Percentiles rank a stretch among this genome's conserved stretches.
Conservation (phyloP, 2,797 vertebrate species). For the Squalus acanthias region DNA sequence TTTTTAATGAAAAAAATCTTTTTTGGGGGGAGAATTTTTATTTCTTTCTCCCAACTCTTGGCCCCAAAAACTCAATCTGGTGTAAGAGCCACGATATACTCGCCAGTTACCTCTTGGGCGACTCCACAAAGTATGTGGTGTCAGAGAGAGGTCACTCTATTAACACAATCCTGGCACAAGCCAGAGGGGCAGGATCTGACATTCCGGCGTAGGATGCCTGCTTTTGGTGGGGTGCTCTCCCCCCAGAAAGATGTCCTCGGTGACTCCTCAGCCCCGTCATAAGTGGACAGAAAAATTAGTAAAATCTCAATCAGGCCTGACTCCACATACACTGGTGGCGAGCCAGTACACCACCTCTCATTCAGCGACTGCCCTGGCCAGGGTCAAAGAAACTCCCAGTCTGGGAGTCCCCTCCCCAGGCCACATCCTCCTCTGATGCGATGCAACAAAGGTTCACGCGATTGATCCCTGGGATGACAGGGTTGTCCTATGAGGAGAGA, state of each 20-base stretch:
- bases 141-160: background rate
- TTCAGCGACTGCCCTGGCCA: background rate
- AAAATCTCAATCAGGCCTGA: background rate
- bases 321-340: background rate
- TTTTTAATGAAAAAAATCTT: background rate
- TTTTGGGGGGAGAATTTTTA: background rate
- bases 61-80: background rate
- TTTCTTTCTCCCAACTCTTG: background rate
- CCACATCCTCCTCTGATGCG: no score
- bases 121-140: background rate
- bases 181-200: background rate
- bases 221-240: background rate
- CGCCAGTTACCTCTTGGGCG: background rate
- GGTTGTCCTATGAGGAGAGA: no score
- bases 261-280: background rate
- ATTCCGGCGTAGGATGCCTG: background rate
- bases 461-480: no score
- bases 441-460: no score
- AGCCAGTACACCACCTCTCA: background rate
- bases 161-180: background rate
- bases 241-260: background rate
- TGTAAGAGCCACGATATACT: background rate
- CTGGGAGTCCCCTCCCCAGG: background rate
- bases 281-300: background rate
- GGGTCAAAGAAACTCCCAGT: background rate